Base-by-base conservation (phyloP, 2,888 invertebrate species). In the Drosophila acutilabella region DNA sequence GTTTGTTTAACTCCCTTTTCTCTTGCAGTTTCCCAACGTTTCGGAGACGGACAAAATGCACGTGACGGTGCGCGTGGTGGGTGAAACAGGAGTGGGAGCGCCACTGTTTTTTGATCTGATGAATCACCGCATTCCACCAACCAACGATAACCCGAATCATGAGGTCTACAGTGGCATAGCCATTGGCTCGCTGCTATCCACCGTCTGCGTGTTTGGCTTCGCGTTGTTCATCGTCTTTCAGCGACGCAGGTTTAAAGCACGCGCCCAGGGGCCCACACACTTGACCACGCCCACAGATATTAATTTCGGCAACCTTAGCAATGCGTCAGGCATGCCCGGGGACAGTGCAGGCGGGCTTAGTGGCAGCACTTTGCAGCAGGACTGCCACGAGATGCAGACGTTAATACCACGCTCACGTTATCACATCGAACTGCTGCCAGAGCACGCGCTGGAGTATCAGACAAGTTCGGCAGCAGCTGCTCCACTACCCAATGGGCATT, bases 381-480 rank as follows among this genome's bases (percentile, higher is more conserved):
- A 93, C 57, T 90, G 90, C 30, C 92, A 92, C 64, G 92, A 93
- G 81, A 92, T 93, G 92, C 92, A 92, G 78, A 93, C 92, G 1
- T 78, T 93, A 6, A 92, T 93, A 66, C 92, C 92, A 2, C 89
- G 90, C 44, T 86, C 90, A 0, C 82, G 87, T 2, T 80, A 84
- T 23, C 81, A 90, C 59, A 84, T 90, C 52, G 89, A 90, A 54
- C 57, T 91, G 64, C 58, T 83, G 71, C 78, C 82, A 8, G 90
- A 89, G 48, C 85, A 82, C 33, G 74, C 87, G 8, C 58, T 78
- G 50, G 89, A 88, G 60, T 90, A 90, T 48, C 88, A 91, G 69
- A 90, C 85, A 0, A 89, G 90, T 40, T 79, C 81, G 2, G 83
- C 91, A 1, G 59, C 65, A 1, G 72, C 74, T 13, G 71, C 67